Base-by-base conservation (phyloP, 2,113 vertebrate genomes). In the Phylloscopus whistleri region DNA sequence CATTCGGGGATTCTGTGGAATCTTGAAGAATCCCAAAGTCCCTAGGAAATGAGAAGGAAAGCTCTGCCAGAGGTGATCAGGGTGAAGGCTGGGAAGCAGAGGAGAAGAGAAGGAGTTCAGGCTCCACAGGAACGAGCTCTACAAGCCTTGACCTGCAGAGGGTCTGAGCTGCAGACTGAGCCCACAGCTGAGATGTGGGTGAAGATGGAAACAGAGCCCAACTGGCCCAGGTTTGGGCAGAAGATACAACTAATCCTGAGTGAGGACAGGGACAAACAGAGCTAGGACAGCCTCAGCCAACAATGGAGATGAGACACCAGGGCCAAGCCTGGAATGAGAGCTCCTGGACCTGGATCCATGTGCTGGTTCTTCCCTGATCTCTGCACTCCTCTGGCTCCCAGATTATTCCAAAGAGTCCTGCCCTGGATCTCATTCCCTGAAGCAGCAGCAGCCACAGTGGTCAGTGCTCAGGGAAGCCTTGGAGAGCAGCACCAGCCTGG, bases 391-490 rank as follows among this genome's bases (percentile, higher is more conserved):
- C 62, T 44, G 51, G 46, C 52, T 58, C 0, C 0, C 14, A 67
- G 22, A 23, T 41, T 27, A 11, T 15, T 48, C 48, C 52, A 14
- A 16, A 23, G 37, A 37, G 37, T 37, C 37, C 39, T 37, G 49
- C 3, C 63, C 20, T 8, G n/a, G 37, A 19, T 26, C 77, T 58
- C 21, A 33, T 39, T 33, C 6, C 28, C 52, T 18, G 28, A 13
- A 43, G n/a, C n/a, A 1, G 1, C 46, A 37, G 23, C 1, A 17
- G n/a, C 4, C 1, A 1, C 12, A 3, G 20, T 28, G 4, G 8
- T 16, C 51, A 18, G 27, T 8, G n/a, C n/a, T 49, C 10, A 13
- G 68, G 73, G 55, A 58, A 58, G 30, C 4, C n/a, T 15, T 13
- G 59, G 48, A 46, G 37, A n/a, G 44, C 68, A 77, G 44, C 27